These are phyloP conservation scores for Poeciliopsis infans DNA, from an alignment of 2,797 vertebrate species.

Conservation along the genomic window DNA sequence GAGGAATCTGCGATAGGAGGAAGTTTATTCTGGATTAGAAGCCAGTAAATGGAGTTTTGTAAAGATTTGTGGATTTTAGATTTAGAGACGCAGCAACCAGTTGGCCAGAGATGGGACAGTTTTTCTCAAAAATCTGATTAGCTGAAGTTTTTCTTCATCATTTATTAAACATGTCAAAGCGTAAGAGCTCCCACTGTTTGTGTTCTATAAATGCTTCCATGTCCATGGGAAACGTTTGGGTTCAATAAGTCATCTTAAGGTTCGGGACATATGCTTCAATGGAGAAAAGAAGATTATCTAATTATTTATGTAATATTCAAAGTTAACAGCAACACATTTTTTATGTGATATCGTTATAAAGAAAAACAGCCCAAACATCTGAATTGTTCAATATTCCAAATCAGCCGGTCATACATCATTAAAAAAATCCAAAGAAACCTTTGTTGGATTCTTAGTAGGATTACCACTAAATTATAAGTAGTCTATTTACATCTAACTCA, in stretches of 20 bases:
- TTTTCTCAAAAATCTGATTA: not conserved
- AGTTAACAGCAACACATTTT: not conserved
- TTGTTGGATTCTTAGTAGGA: not conserved
- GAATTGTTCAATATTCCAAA: not conserved
- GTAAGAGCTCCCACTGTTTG: not conserved
- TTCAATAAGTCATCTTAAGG: not conserved
- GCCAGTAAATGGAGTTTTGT: not conserved
- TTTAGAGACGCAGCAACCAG: not conserved
- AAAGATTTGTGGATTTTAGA: not conserved
- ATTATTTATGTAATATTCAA: not conserved
- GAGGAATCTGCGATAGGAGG: not conserved
- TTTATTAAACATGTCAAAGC: not conserved
- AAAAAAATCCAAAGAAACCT: not conserved
- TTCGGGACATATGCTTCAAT: not conserved
- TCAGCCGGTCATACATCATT: not conserved
- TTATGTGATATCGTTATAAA: not conserved
- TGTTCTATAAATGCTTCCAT: not conserved
- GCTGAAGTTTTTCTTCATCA: not conserved
- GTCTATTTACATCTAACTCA: not conserved
- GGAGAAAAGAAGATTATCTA: not conserved
- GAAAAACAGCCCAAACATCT: not conserved
- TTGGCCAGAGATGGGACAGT: not conserved
- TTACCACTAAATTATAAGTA: not conserved
- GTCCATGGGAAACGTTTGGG: not conserved
- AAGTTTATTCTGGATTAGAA: not conserved